Evolutionary conservation across 2,888 invertebrate genomes (phyloP).

Genomic region (Cylloceria caligata): DNA sequence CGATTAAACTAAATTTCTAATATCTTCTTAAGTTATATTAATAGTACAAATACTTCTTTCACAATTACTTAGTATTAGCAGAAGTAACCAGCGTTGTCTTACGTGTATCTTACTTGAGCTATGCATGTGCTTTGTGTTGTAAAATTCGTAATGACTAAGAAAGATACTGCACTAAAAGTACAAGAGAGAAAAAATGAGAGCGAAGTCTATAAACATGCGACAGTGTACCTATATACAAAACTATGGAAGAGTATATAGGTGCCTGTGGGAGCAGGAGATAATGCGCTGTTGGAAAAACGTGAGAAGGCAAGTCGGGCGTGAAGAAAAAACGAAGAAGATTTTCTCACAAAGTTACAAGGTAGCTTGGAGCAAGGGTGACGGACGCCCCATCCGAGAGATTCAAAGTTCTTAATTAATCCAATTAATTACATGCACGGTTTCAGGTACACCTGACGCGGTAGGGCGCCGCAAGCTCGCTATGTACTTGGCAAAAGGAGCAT

Average conservation of each 20-base stretch:
- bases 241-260: conserved; percentile 2
- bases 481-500: conserved; percentile 40
- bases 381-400: conserved; percentile 60
- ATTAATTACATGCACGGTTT: conserved; percentile 76
- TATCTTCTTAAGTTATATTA: too few species aligned
- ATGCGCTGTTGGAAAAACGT: conserved; percentile 24
- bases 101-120: not conserved
- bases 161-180: not conserved
- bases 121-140: not conserved
- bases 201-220: conserved; percentile 1
- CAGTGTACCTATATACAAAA: conserved; percentile 7
- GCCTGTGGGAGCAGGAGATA: conserved; percentile 7
- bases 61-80: too few species aligned
- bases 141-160: conserved; percentile 4
- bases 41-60: too few species aligned
- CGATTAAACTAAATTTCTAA: too few species aligned
- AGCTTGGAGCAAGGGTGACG: conserved; percentile 55
- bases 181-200: not conserved
- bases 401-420: conserved; percentile 78
- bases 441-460: conserved; percentile 65
- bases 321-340: conserved; percentile 32
- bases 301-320: conserved; percentile 26
- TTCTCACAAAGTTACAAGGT: conserved; percentile 16
- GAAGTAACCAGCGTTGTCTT: too few species aligned
- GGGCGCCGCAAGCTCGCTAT: conserved; percentile 10